Evolutionary conservation across 2,888 invertebrate species (phyloP), one percentile per base, ranked within the genome.

Genomic region (Athrips mouffetella): DNA sequence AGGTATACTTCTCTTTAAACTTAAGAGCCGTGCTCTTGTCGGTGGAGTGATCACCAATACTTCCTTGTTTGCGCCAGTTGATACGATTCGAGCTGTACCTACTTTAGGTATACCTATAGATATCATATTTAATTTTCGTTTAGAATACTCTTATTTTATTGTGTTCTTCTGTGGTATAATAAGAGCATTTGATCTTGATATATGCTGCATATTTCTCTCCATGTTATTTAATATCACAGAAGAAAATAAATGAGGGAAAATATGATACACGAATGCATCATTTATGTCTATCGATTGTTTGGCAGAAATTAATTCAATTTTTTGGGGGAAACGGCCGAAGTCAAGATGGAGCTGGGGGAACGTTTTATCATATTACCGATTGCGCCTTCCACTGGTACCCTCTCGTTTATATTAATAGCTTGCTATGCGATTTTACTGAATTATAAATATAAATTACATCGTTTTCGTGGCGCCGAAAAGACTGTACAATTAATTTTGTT

Each of bases 281-380:
- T 79, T 75, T 68, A 78, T 73, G 70, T 52, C 50, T 58, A 72
- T 77, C 73, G 73, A 80, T 76, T 80, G 80, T 79, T 80, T 79
- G 68, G 66, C 63, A 70, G 62, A 79, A 80, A 82, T 79, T 80
- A 80, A 82, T 82, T 80, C 76, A 79, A 80, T 82, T 81, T 80
- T 80, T 78, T 67, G 63, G 69, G 74, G 72, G 68, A 75, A 79
- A 77, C 67, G 59, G 60, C 59, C 71, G 60, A 60, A 64, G 21
- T n/a, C n/a, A n/a, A n/a, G 21, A 21, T 5, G 70, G 62, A 55
- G 55, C 54, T 62, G 63, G 66, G 63, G 73, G 76, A 67, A 66
- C 62, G 60, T 70, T 76, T 80, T 85, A 85, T 85, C 81, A 79
- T 75, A 81, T 84, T 83, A 84, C 80, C 63, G 78, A 80, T 79